Conservation (phyloP, 2,888 invertebrate genomes). For the Rhagium mordax region DNA sequence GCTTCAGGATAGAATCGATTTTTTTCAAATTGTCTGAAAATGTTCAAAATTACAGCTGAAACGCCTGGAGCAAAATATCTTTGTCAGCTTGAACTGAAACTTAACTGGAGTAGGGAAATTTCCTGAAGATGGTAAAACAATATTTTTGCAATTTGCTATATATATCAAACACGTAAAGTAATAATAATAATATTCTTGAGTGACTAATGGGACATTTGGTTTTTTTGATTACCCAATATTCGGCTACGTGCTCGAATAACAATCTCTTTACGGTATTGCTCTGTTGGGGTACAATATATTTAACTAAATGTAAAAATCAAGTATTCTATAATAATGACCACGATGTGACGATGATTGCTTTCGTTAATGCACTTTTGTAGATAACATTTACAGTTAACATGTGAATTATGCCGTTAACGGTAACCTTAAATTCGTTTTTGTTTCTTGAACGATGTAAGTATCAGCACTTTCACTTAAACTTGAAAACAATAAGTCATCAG, state of each 20-base stretch:
- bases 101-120: too few species aligned
- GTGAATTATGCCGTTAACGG: slow-evolving; percentile 18
- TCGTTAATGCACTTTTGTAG: slow-evolving; percentile 15
- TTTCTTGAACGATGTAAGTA: not conserved
- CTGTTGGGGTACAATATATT: not conserved
- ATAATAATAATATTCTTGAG: too few species aligned
- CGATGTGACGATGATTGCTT: slow-evolving; percentile 1
- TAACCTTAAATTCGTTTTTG: slow-evolving; percentile 25
- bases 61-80: too few species aligned
- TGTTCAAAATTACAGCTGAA: too few species aligned
- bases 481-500: slow-evolving; percentile 20
- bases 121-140: too few species aligned
- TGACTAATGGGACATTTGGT: not conserved
- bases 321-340: not conserved
- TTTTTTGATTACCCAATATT: not conserved
- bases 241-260: not conserved
- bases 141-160: too few species aligned
- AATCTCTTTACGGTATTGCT: not conserved
- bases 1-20: too few species aligned
- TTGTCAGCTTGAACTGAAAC: too few species aligned
- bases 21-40: too few species aligned
- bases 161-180: too few species aligned
- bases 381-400: slow-evolving; percentile 9
- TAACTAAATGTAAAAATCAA: not conserved
- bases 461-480: slow-evolving; percentile 18